Conservation (phyloP, 1,140 invertebrate genomes). For the Anastatus disparis region DNA sequence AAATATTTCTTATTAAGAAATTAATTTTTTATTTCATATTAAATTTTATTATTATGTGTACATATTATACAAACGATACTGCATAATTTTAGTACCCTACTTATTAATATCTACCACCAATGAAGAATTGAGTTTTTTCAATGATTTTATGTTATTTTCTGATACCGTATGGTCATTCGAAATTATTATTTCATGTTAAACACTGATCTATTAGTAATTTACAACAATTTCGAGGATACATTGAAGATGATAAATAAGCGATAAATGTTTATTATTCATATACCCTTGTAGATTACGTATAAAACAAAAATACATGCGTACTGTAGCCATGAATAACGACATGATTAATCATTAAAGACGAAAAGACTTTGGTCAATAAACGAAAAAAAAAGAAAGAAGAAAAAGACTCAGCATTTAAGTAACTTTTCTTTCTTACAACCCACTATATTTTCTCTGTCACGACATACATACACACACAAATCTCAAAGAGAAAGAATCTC, state of each 20-base stretch:
- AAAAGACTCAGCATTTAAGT: background rate
- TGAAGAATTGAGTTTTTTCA: too few species aligned
- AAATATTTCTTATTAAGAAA: too few species aligned
- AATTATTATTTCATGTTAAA: conserved; percentile 8
- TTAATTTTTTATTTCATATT: too few species aligned
- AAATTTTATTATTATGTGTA: too few species aligned
- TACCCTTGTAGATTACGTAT: background rate
- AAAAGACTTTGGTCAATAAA: conserved; percentile 4
- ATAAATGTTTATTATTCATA: conserved; percentile 2
- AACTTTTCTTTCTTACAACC: background rate
- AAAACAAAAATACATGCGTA: background rate
- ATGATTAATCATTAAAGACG: conserved; percentile 16
- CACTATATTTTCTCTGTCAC: background rate
- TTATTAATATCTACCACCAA: too few species aligned
- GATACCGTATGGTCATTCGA: too few species aligned
- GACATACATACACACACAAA: too few species aligned
- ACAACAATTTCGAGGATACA: background rate
- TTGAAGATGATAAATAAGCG: background rate
- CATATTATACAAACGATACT: too few species aligned
- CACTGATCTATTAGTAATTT: background rate
- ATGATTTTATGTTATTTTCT: too few species aligned
- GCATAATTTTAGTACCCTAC: too few species aligned
- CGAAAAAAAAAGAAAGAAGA: background rate
- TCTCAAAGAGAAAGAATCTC: conserved; percentile 25
- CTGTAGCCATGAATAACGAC: conserved; percentile 8